Percentiles rank a stretch among this genome's conserved stretches.
Evolutionary conservation across 2,888 invertebrate species (phyloP).

Genomic region (Diloba caeruleocephala): DNA sequence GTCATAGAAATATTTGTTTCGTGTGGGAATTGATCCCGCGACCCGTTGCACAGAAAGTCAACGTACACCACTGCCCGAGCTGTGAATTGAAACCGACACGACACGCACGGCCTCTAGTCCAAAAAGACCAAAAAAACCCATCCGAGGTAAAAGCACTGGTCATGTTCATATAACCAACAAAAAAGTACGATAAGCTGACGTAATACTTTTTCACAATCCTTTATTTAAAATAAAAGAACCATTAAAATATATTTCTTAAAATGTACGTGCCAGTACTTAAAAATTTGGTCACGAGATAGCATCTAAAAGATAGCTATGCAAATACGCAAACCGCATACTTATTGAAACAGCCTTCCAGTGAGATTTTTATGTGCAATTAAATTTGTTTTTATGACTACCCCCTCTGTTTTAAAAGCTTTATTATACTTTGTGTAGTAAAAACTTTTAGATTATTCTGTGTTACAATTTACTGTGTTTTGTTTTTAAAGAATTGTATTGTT

Average conservation of each 20-base stretch:
- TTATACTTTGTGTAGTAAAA: slow-evolving; percentile 46
- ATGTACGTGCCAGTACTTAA: slow-evolving; percentile 50
- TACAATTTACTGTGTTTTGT: slow-evolving; percentile 35
- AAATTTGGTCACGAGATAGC: slow-evolving; percentile 60
- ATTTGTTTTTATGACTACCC: slow-evolving; percentile 56
- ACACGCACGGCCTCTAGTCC: no score
- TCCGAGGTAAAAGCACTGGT: no score
- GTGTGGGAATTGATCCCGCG: no score
- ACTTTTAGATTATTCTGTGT: slow-evolving; percentile 36
- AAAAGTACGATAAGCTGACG: no score
- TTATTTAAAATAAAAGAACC: slow-evolving; percentile 5
- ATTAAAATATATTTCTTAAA: slow-evolving; percentile 14
- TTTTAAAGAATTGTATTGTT: slow-evolving; percentile 15
- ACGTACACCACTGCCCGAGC: no score
- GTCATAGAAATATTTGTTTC: no score
- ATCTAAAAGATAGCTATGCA: slow-evolving; percentile 71
- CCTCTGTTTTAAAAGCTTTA: slow-evolving; percentile 47
- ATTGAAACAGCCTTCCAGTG: slow-evolving; percentile 53
- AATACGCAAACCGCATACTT: slow-evolving; percentile 58
- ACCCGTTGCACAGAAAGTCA: no score
- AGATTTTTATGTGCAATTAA: slow-evolving; percentile 62
- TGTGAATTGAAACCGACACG: no score
- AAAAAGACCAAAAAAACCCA: no score
- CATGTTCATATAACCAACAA: no score
- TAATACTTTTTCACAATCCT: no score